phyloP scores from a whole-genome alignment of 2,888 invertebrate species.

The Chorisops tibialis region DNA sequence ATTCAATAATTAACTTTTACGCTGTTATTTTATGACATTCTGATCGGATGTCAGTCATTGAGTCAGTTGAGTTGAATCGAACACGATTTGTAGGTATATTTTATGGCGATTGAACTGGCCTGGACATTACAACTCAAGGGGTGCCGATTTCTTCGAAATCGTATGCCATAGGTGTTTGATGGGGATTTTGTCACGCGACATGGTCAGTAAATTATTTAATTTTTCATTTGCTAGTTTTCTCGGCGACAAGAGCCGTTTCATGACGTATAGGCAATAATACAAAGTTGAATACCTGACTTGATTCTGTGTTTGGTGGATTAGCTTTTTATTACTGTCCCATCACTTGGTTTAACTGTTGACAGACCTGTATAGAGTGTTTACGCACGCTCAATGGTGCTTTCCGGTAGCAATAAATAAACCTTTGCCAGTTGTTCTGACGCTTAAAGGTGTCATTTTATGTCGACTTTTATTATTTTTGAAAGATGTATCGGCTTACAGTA shows the following conservation, averaged over 20 bases:
- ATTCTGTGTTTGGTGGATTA: conserved; percentile 7
- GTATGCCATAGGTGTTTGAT: too few relatives aligned
- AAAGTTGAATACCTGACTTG: too few relatives aligned
- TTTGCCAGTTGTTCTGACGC: too few relatives aligned
- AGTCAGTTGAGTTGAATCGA: not conserved
- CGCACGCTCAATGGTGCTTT: conserved; percentile 2
- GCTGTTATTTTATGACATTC: conserved; percentile 4
- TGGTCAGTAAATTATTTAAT: conserved; percentile 5
- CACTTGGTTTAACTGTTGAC: not conserved
- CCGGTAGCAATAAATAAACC: conserved; percentile 19
- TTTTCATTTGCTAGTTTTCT: not conserved
- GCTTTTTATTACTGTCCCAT: not conserved
- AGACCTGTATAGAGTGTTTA: not conserved
- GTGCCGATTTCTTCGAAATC: too few relatives aligned
- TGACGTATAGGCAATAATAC: not conserved
- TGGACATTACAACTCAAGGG: too few relatives aligned
- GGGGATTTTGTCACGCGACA: conserved; percentile 5
- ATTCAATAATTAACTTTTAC: too few relatives aligned
- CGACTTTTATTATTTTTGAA: too few relatives aligned
- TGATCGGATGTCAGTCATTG: conserved; percentile 20
- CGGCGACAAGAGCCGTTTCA: too few relatives aligned
- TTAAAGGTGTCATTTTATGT: too few relatives aligned
- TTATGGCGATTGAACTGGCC: too few relatives aligned
- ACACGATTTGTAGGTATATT: too few relatives aligned
- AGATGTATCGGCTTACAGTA: not conserved